phyloP scores from a whole-genome alignment of 2,888 invertebrate species.

The Meloe dianella region DNA sequence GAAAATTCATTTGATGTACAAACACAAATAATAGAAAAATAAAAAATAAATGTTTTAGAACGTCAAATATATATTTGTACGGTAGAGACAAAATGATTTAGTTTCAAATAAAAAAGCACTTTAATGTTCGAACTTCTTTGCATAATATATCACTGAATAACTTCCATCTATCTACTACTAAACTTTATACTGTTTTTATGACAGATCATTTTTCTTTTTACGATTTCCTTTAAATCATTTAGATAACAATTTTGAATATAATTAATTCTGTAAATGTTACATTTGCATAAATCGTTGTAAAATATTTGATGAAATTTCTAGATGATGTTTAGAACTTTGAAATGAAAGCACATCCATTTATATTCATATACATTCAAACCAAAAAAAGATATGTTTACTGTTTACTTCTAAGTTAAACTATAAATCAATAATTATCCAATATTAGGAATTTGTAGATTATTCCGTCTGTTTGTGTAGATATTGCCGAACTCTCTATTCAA shows the following conservation, averaged over 20 bases:
- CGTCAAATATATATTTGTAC: too few species aligned
- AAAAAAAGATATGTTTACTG: background rate
- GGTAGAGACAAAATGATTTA: slow-evolving; percentile 20
- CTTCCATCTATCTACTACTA: slow-evolving; percentile 22
- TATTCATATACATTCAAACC: background rate
- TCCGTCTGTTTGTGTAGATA: slow-evolving; percentile 5
- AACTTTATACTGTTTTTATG: slow-evolving; percentile 25
- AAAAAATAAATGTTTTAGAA: too few species aligned
- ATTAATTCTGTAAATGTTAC: background rate
- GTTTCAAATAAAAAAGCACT: slow-evolving; percentile 27
- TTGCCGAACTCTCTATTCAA: slow-evolving; percentile 32
- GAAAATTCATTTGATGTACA: too few species aligned
- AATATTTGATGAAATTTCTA: too few species aligned
- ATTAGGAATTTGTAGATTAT: slow-evolving; percentile 26
- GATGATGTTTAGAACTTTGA: too few species aligned
- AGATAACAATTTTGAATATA: background rate
- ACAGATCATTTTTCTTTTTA: slow-evolving; percentile 30
- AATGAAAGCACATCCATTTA: background rate
- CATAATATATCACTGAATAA: slow-evolving; percentile 26
- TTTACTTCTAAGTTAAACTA: background rate
- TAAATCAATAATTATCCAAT: slow-evolving; percentile 20
- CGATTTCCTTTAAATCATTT: slow-evolving; percentile 20
- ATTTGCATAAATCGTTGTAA: background rate
- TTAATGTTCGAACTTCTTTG: slow-evolving; percentile 26
- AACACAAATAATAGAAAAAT: too few species aligned